phyloP scores from a whole-genome alignment of 2,888 invertebrate species.

The Autographa gamma region DNA sequence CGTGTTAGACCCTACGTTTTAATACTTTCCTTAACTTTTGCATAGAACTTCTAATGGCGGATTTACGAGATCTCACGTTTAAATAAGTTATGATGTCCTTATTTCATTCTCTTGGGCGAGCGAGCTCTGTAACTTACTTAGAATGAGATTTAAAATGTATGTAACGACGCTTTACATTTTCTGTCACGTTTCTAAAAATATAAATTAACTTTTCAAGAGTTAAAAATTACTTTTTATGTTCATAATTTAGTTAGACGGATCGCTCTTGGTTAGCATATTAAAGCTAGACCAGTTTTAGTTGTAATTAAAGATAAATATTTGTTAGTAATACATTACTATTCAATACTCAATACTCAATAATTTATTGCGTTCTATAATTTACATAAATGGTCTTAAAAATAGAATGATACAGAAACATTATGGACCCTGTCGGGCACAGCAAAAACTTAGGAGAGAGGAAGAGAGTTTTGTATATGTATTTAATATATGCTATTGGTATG shows the following conservation, averaged over 20 bases:
- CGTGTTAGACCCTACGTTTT: conserved; percentile 48
- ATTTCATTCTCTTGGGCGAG: conserved; percentile 28
- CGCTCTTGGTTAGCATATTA: neutral
- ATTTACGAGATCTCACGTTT: conserved; percentile 47
- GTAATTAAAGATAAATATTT: neutral
- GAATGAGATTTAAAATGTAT: conserved; percentile 23
- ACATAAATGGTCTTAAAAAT: too few relatives aligned
- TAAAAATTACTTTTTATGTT: neutral
- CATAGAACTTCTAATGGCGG: conserved; percentile 48
- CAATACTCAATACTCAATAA: too few relatives aligned
- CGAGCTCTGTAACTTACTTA: conserved; percentile 24
- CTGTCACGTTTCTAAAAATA: conserved; percentile 17
- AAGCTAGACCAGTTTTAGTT: neutral
- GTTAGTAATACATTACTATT: too few relatives aligned
- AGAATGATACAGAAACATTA: too few relatives aligned
- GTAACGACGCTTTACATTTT: conserved; percentile 12
- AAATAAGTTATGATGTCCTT: conserved; percentile 43
- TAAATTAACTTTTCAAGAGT: neutral
- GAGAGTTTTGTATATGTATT: too few relatives aligned
- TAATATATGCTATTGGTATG: too few relatives aligned
- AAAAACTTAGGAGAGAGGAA: too few relatives aligned
- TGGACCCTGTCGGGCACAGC: too few relatives aligned
- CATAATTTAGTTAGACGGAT: neutral
- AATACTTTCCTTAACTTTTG: conserved; percentile 53
- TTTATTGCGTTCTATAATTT: too few relatives aligned